Percentiles rank a stretch among this genome's conserved stretches.
These are phyloP conservation scores for Chaetorhynchus papuensis DNA, from an alignment of 2,113 vertebrate genomes.

Conservation along the genomic window DNA sequence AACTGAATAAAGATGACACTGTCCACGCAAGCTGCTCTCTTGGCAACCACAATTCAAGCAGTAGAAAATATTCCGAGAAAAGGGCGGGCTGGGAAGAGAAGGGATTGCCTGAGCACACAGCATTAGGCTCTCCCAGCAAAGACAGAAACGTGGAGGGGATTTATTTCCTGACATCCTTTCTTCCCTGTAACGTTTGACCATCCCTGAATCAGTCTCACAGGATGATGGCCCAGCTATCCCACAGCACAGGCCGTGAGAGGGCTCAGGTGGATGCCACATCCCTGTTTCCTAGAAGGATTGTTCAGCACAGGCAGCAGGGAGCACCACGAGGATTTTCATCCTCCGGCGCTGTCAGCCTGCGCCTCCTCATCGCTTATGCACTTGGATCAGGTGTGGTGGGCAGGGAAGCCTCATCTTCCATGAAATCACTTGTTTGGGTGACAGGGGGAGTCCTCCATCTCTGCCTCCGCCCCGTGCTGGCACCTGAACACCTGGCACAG, in stretches of 20 bases:
- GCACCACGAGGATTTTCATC: rapidly evolving
- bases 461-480: background rate
- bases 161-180: background rate
- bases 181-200: background rate
- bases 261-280: background rate
- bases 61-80: background rate
- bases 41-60: background rate
- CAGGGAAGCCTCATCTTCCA: background rate
- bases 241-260: background rate
- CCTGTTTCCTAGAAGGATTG: rapidly evolving
- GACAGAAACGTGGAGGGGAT: background rate
- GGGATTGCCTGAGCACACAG: background rate
- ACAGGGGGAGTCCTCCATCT: background rate
- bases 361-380: background rate
- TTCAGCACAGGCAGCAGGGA: background rate
- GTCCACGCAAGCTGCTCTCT: background rate
- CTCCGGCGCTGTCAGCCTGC: background rate
- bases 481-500: background rate
- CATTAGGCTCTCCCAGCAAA: background rate
- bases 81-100: background rate
- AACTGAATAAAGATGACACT: background rate
- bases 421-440: background rate
- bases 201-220: background rate
- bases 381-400: background rate
- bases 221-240: background rate